phyloP scores from a whole-genome alignment of 2,888 invertebrate genomes.

The Melanostoma mellinum region DNA sequence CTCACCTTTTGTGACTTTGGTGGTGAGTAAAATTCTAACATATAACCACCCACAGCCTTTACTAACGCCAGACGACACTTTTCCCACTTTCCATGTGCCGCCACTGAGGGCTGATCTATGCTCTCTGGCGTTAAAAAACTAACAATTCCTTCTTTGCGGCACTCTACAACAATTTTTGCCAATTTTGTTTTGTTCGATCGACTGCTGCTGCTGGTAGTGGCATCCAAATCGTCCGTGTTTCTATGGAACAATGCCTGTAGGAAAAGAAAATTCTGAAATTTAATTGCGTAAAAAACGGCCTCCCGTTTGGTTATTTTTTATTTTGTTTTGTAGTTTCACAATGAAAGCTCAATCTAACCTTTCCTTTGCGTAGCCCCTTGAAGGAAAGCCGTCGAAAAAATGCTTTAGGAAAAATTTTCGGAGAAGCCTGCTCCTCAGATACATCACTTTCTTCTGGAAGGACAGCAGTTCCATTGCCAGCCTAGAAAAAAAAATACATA shows the following conservation, averaged over 20 bases:
- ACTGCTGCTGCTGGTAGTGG: conserved; percentile 88
- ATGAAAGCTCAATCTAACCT: conserved; percentile 82
- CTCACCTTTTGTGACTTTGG: conserved; percentile 94
- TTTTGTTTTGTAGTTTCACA: not conserved
- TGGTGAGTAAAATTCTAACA: conserved; percentile 96
- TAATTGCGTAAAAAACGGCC: conserved; percentile 73
- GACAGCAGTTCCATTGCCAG: conserved; percentile 79
- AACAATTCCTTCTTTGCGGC: conserved; percentile 96
- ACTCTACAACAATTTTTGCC: conserved; percentile 95
- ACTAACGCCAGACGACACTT: conserved; percentile 94
- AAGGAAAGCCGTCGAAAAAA: conserved; percentile 94
- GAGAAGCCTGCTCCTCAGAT: conserved; percentile 90
- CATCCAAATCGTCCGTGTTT: conserved; percentile 86
- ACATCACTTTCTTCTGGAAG: conserved; percentile 86
- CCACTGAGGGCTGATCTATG: conserved; percentile 88
- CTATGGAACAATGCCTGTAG: conserved; percentile 91
- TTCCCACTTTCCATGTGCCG: conserved; percentile 94
- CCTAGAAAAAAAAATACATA: conserved; percentile 71
- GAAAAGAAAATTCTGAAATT: conserved; percentile 80
- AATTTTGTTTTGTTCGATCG: conserved; percentile 92
- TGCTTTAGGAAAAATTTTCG: conserved; percentile 91
- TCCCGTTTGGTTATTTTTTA: conserved; percentile 31
- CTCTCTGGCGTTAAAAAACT: conserved; percentile 96
- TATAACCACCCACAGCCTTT: conserved; percentile 96
- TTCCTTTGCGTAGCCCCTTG: conserved; percentile 92